A percentile compares a stretch with the other conserved stretches of the same genome.
Evolutionary conservation across 1,140 invertebrate genomes (phyloP).

Genomic region (Euura saliciscinereae): DNA sequence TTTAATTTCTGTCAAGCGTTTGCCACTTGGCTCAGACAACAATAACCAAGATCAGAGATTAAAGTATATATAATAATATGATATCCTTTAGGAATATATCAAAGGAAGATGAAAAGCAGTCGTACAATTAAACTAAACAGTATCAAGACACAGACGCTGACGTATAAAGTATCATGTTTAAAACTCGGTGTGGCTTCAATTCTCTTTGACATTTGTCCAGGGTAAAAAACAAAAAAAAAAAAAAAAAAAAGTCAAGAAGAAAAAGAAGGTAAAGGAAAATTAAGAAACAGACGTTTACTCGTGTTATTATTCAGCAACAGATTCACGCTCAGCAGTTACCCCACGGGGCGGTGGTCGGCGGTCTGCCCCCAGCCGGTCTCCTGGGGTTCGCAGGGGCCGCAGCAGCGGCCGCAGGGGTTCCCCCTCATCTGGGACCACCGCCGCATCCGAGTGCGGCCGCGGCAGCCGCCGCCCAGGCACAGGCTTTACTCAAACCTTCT

Average conservation of each 20-base stretch:
- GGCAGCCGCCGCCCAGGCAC: conserved; percentile 46
- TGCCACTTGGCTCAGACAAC: neutral
- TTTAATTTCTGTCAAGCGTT: neutral
- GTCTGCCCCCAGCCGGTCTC: conserved; percentile 53
- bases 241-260: neutral
- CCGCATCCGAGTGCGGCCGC: conserved; percentile 44
- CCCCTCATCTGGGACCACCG: conserved; percentile 47
- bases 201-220: no score
- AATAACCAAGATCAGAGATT: neutral
- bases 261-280: no score
- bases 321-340: conserved; percentile 90
- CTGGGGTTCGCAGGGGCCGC: conserved; percentile 55
- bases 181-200: no score
- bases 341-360: conserved; percentile 72
- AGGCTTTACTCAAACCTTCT: conserved; percentile 48
- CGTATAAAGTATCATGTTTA: no score
- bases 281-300: no score
- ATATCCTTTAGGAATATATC: neutral
- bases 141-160: no score
- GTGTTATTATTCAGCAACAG: conserved; percentile 72
- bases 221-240: neutral
- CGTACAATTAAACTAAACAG: neutral
- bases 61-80: neutral
- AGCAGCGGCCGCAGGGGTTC: conserved; percentile 48
- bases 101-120: neutral